Conservation (phyloP, 2,113 vertebrate species). For the Anser brachyrhynchus region DNA sequence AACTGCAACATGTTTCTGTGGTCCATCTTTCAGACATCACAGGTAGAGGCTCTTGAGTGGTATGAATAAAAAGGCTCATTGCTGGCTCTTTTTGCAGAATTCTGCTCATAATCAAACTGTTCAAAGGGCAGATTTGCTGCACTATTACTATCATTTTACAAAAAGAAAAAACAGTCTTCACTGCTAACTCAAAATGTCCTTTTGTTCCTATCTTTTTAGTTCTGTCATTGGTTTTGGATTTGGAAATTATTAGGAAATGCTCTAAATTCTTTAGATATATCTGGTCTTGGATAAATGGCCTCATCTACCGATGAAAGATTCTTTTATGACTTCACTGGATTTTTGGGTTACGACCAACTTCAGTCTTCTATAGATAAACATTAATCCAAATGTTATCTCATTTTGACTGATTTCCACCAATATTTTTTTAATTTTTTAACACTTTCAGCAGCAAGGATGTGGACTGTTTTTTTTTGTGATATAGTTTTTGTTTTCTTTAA, state of each 20-base stretch:
- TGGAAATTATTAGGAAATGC: conserved; percentile 36
- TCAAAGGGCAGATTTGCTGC: not conserved
- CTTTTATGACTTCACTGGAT: conserved; percentile 17
- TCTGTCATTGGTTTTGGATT: conserved; percentile 10
- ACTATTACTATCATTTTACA: not conserved
- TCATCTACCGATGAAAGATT: conserved; percentile 38
- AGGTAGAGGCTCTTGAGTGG: not conserved
- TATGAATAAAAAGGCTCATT: not conserved
- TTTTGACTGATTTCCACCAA: conserved; percentile 32
- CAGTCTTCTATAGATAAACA: not conserved
- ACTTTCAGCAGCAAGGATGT: not conserved
- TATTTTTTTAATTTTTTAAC: not conserved
- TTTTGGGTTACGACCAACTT: not conserved
- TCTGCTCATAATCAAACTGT: not conserved
- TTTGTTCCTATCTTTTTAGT: conserved; percentile 24
- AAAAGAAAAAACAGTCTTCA: not conserved
- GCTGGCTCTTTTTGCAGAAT: not conserved
- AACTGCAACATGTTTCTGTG: not conserved
- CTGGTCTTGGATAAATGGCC: conserved; percentile 23
- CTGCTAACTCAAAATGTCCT: not conserved
- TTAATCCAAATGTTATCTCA: conserved; percentile 1
- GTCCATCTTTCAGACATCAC: not conserved
- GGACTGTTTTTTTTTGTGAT: not conserved
- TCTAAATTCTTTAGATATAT: conserved; percentile 53
- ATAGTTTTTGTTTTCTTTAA: not conserved